Conservation (phyloP, 2,888 invertebrate genomes). For the Acanthacorydalis orientalis region DNA sequence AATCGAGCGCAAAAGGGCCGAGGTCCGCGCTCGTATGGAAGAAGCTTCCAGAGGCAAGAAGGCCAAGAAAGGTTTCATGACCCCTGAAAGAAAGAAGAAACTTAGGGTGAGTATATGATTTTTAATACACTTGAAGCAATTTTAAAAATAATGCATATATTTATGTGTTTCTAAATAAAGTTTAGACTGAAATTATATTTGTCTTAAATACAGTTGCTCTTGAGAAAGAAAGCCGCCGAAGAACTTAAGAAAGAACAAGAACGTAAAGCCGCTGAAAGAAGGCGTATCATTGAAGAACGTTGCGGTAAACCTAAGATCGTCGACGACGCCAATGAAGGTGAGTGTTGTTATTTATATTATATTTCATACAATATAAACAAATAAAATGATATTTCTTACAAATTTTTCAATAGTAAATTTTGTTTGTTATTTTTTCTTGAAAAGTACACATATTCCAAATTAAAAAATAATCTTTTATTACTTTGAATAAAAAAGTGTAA, state of each 20-base stretch:
- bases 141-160: background rate
- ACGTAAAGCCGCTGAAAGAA: constrained; percentile 94
- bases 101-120: constrained; percentile 69
- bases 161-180: background rate
- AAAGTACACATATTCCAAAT: no score
- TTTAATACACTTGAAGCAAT: background rate
- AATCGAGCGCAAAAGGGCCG: constrained; percentile 96
- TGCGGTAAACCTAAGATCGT: constrained; percentile 83
- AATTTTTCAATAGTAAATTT: no score
- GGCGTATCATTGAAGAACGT: constrained; percentile 91
- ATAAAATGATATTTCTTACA: no score
- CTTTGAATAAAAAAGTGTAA: no score
- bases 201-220: constrained; percentile 56
- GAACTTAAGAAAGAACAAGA: constrained; percentile 99
- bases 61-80: constrained; percentile 99
- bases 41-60: constrained; percentile 97
- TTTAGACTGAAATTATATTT: constrained; percentile 1
- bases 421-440: no score
- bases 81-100: constrained; percentile 99
- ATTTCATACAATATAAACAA: no score
- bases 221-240: constrained; percentile 99
- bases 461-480: background rate
- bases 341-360: constrained; percentile 3
- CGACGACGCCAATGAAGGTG: constrained; percentile 92
- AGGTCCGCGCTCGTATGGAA: constrained; percentile 96